Percentiles rank a stretch among this genome's conserved stretches.
Evolutionary conservation across 2,888 invertebrate genomes (phyloP).

Genomic region (Hyles lineata): DNA sequence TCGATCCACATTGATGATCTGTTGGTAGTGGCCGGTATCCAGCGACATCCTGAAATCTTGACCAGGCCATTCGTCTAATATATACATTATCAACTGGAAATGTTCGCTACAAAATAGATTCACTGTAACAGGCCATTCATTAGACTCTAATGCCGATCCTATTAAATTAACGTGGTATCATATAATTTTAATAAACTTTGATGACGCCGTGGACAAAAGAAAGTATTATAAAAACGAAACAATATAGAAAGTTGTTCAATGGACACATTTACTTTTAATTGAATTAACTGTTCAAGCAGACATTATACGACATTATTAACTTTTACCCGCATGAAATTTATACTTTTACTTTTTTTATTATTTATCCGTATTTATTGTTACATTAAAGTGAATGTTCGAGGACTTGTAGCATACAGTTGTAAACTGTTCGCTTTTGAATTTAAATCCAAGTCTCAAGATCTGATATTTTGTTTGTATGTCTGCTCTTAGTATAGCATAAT

Average conservation of each 20-base stretch:
- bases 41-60: too few relatives aligned
- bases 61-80: too few relatives aligned
- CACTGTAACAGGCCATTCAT: too few relatives aligned
- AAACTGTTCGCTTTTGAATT: too few relatives aligned
- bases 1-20: too few relatives aligned
- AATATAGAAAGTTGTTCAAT: constrained; percentile 21
- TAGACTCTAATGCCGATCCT: not conserved
- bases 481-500: not conserved
- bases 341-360: constrained; percentile 4
- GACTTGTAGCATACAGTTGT: too few relatives aligned
- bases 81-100: too few relatives aligned
- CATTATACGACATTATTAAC: constrained; percentile 9
- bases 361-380: not conserved
- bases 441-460: too few relatives aligned
- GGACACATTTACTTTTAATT: constrained; percentile 25
- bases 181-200: not conserved
- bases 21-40: too few relatives aligned
- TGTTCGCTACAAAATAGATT: too few relatives aligned
- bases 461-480: not conserved
- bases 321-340: constrained; percentile 15
- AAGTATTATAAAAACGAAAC: constrained; percentile 20
- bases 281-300: constrained; percentile 25
- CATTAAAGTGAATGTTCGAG: too few relatives aligned
- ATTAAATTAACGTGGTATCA: not conserved
- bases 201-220: not conserved